Percentiles rank a stretch among this genome's conserved stretches.
phyloP scores from a whole-genome alignment of 2,113 vertebrate genomes.

The Chionis minor region DNA sequence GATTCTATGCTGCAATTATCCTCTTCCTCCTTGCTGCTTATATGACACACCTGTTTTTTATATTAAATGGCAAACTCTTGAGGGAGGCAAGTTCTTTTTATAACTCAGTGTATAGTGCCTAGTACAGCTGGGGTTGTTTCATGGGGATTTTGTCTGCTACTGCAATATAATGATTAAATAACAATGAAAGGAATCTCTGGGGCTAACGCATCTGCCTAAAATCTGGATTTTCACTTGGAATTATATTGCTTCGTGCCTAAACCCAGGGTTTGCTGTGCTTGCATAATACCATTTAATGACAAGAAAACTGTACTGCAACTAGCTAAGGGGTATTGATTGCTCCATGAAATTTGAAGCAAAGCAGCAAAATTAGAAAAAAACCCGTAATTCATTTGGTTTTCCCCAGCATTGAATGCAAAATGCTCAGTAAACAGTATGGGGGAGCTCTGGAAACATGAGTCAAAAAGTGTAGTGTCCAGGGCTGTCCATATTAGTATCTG shows the following conservation, averaged over 20 bases:
- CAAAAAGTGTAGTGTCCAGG: neutral
- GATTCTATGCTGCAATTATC: neutral
- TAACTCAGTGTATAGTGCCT: neutral
- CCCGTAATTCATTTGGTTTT: neutral
- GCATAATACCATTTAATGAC: neutral
- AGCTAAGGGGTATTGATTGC: neutral
- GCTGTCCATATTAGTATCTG: neutral
- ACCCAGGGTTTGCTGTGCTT: neutral
- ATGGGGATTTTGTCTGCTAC: neutral
- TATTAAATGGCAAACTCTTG: neutral
- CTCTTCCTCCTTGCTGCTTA: neutral
- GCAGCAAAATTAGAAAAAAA: neutral
- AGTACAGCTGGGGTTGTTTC: neutral
- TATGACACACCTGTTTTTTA: neutral
- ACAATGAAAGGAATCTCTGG: constrained; percentile 9
- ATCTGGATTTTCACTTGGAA: constrained; percentile 14
- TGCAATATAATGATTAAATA: constrained; percentile 30
- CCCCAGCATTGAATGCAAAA: neutral
- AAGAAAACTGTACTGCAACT: neutral
- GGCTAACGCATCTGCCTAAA: neutral
- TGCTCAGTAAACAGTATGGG: neutral
- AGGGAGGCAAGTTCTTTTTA: neutral
- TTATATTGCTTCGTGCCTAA: neutral
- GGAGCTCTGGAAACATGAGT: neutral
- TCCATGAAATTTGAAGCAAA: neutral